These are phyloP conservation scores for Andrena camellia DNA, from an alignment of 2,888 invertebrate genomes.

Conservation along the genomic window DNA sequence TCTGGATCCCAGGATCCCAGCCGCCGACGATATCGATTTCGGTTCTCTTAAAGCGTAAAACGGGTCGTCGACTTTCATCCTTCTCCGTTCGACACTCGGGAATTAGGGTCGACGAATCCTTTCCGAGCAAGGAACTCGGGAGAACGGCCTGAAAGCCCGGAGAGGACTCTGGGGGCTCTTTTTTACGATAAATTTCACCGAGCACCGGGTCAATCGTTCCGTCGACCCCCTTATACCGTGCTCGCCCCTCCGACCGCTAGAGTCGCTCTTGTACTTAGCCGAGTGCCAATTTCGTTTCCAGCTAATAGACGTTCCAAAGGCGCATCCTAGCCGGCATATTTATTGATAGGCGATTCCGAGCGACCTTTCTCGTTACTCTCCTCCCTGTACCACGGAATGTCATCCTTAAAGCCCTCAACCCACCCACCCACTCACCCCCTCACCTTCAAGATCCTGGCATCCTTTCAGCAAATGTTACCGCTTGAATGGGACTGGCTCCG, in stretches of 20 bases:
- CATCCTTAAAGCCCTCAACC: too few relatives aligned
- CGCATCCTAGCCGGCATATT: neutral
- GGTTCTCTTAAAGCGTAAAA: conserved; percentile 58
- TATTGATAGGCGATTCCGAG: conserved; percentile 14
- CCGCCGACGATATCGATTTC: conserved; percentile 63
- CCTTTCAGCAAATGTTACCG: neutral
- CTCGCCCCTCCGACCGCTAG: neutral
- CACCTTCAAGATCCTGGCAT: neutral
- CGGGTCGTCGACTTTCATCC: conserved; percentile 68
- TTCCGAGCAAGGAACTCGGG: conserved; percentile 63
- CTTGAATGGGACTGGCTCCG: neutral
- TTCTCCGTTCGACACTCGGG: conserved; percentile 64
- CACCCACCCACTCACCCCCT: too few relatives aligned
- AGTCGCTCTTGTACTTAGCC: conserved; percentile 45
- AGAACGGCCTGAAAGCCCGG: conserved; percentile 66
- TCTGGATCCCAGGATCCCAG: conserved; percentile 61
- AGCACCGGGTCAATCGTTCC: conserved; percentile 68
- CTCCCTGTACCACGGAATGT: too few relatives aligned
- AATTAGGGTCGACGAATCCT: conserved; percentile 71
- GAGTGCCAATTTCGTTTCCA: conserved; percentile 19
- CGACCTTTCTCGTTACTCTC: conserved; percentile 1
- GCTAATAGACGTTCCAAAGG: conserved; percentile 33
- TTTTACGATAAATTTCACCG: conserved; percentile 76
- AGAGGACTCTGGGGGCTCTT: conserved; percentile 66
- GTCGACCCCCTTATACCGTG: conserved; percentile 28